Evolutionary conservation across 2,888 invertebrate species (phyloP).

Genomic region (Eudemis profundana): DNA sequence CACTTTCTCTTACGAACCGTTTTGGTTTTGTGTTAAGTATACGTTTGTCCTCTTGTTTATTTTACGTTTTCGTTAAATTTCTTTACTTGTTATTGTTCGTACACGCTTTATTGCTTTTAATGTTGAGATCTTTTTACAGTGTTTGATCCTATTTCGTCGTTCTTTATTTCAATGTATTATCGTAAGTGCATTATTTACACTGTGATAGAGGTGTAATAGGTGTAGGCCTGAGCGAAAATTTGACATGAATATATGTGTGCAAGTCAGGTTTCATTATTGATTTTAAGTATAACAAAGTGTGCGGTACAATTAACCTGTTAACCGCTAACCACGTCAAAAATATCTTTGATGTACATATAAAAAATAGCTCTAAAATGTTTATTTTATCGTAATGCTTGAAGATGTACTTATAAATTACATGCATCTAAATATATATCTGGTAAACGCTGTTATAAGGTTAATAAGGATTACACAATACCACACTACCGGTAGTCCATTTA

Average conservation of each 20-base stretch:
- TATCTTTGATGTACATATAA: too few species aligned
- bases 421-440: too few species aligned
- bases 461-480: too few species aligned
- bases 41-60: conserved; percentile 31
- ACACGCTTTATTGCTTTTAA: conserved; percentile 53
- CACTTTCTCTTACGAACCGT: conserved; percentile 24
- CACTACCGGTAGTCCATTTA: too few species aligned
- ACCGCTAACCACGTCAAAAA: neutral
- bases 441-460: too few species aligned
- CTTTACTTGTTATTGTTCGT: conserved; percentile 57
- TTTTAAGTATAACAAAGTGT: neutral
- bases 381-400: too few species aligned
- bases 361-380: too few species aligned
- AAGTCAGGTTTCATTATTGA: conserved; percentile 10
- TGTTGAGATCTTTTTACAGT: conserved; percentile 56
- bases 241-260: conserved; percentile 67
- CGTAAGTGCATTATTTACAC: conserved; percentile 84
- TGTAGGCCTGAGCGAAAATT: conserved; percentile 73
- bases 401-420: too few species aligned
- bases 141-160: conserved; percentile 61
- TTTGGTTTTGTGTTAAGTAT: conserved; percentile 40
- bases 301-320: neutral
- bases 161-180: conserved; percentile 67
- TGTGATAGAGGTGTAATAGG: conserved; percentile 83
- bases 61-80: conserved; percentile 48